Conservation (phyloP, 2,888 invertebrate species). For the Chalcis sispes region DNA sequence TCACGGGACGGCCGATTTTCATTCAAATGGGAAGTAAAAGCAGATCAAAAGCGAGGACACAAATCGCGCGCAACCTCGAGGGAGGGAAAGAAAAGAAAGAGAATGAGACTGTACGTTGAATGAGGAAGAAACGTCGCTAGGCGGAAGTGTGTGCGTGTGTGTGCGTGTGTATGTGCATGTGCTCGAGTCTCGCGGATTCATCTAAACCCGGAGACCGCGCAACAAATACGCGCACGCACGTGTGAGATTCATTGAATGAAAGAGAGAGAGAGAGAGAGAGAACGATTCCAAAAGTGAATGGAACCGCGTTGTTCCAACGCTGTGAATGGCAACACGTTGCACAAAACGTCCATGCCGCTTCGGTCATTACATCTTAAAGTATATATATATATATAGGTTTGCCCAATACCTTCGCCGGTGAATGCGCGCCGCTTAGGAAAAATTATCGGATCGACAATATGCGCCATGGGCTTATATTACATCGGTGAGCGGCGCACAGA, state of each 20-base stretch:
- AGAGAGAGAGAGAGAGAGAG: no score
- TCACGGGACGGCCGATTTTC: no score
- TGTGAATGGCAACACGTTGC: slow-evolving; percentile 13
- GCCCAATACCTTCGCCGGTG: neutral
- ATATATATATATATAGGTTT: neutral
- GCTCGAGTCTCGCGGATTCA: no score
- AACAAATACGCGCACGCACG: no score
- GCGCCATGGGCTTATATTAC: neutral
- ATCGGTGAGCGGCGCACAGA: slow-evolving; percentile 12
- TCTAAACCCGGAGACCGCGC: neutral
- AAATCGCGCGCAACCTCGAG: neutral
- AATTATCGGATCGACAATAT: neutral
- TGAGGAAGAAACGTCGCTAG: neutral
- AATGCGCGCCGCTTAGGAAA: neutral
- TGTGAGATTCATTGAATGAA: slow-evolving; percentile 28
- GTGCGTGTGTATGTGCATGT: no score
- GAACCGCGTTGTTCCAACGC: neutral
- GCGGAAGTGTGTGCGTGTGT: neutral
- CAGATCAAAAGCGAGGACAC: neutral
- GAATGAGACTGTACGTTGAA: neutral
- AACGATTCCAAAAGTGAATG: neutral
- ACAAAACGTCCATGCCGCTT: neutral
- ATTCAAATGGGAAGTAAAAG: no score
- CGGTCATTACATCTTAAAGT: neutral
- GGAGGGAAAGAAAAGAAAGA: no score